Conservation (phyloP, 2,797 vertebrate genomes). For the Emys orbicularis region DNA sequence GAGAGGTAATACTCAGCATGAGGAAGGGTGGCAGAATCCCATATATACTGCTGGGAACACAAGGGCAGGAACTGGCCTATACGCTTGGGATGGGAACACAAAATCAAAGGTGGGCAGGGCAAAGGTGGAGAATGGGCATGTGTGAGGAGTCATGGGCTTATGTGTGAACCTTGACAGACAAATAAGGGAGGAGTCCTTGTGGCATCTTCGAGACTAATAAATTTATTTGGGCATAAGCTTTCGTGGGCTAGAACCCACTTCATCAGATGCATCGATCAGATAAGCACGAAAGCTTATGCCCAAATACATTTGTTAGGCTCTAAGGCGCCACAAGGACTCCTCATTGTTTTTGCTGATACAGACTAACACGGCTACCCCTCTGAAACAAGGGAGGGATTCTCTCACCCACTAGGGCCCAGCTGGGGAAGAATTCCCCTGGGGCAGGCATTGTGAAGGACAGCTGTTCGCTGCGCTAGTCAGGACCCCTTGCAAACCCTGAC, state of each 20-base stretch:
- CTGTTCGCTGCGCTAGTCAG: not conserved
- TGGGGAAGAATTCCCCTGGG: not conserved
- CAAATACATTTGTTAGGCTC: no score
- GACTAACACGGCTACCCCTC: no score
- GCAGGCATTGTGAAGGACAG: not conserved
- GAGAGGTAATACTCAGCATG: not conserved
- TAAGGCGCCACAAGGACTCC: no score
- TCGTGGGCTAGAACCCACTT: no score
- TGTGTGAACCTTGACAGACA: not conserved
- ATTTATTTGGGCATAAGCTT: no score
- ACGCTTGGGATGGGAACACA: not conserved
- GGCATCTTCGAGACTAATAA: no score
- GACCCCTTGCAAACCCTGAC: not conserved
- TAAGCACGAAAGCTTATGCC: no score
- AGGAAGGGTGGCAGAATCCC: not conserved
- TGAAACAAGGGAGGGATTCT: not conserved
- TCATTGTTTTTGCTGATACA: no score
- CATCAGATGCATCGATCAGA: no score
- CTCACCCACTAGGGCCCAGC: not conserved
- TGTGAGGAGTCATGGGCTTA: not conserved
- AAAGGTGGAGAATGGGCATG: rapidly evolving
- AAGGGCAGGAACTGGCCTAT: not conserved
- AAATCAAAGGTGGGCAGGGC: not conserved
- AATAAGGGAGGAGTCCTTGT: not conserved
- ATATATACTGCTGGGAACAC: not conserved